Evolutionary conservation across 2,888 invertebrate species (phyloP).

Genomic region (Fissipunctia ypsillon): DNA sequence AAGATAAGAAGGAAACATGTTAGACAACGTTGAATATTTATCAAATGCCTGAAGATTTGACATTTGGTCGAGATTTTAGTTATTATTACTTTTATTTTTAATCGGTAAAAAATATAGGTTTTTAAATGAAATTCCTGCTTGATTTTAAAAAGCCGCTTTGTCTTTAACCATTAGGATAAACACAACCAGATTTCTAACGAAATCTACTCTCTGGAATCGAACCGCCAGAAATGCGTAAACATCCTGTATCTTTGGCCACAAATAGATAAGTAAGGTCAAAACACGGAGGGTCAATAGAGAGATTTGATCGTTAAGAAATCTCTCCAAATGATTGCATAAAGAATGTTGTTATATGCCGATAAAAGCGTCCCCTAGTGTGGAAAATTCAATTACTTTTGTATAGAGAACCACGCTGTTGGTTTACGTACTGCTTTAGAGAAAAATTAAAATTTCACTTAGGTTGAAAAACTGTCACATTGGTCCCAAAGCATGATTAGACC

Average conservation of each 20-base stretch:
- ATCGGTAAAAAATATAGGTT: not conserved
- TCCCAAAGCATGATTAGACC: too few relatives aligned
- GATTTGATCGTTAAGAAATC: not conserved
- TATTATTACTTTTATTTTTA: not conserved
- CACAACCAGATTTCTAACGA: not conserved
- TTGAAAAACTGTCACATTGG: too few relatives aligned
- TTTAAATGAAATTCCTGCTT: not conserved
- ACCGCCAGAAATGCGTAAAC: not conserved
- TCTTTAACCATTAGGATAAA: not conserved
- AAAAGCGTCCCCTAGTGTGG: not conserved
- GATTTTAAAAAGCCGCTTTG: not conserved
- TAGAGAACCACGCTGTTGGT: not conserved
- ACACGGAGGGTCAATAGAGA: not conserved
- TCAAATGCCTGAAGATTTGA: conserved; percentile 13
- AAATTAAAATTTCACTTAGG: too few relatives aligned
- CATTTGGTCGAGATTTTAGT: conserved; percentile 1
- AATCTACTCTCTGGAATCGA: not conserved
- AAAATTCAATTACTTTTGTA: not conserved
- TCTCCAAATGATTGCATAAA: not conserved
- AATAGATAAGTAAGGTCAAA: not conserved
- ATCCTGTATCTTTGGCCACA: not conserved
- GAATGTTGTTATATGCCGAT: not conserved
- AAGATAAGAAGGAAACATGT: not conserved
- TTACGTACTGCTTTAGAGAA: not conserved
- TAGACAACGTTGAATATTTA: conserved; percentile 13